Conservation (phyloP, 2,797 vertebrate genomes). For the Hydrophis major region DNA sequence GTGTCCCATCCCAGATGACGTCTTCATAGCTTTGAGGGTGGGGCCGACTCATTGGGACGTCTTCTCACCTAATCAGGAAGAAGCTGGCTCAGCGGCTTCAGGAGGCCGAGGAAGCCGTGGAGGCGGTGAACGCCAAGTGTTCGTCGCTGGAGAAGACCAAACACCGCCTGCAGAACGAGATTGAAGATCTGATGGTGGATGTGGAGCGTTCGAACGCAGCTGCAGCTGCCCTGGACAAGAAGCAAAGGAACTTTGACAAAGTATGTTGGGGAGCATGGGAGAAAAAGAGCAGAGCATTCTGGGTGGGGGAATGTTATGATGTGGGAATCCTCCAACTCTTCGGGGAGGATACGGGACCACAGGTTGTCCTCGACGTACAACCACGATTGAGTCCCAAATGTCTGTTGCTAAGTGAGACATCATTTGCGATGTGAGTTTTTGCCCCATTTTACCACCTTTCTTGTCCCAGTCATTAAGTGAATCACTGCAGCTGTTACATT, state of each 20-base stretch:
- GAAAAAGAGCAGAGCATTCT: too few relatives aligned
- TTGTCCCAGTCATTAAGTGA: too few relatives aligned
- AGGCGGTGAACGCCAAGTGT: conserved; percentile 89
- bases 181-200: conserved; percentile 92
- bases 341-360: too few relatives aligned
- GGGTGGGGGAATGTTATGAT: too few relatives aligned
- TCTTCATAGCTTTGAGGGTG: not conserved
- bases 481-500: too few relatives aligned
- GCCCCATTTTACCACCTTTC: too few relatives aligned
- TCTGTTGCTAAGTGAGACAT: too few relatives aligned
- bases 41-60: not conserved
- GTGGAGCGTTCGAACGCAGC: conserved; percentile 89
- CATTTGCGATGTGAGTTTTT: too few relatives aligned
- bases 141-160: conserved; percentile 95
- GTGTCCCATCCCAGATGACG: not conserved
- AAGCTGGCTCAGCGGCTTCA: conserved; percentile 90
- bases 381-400: too few relatives aligned
- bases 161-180: conserved; percentile 90
- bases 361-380: too few relatives aligned
- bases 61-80: conserved; percentile 69
- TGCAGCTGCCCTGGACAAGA: conserved; percentile 85
- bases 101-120: conserved; percentile 89
- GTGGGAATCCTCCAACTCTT: too few relatives aligned
- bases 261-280: not conserved
- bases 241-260: conserved; percentile 81